Evolutionary conservation across 2,113 vertebrate genomes (phyloP).

Genomic region (Notiomystis cincta): DNA sequence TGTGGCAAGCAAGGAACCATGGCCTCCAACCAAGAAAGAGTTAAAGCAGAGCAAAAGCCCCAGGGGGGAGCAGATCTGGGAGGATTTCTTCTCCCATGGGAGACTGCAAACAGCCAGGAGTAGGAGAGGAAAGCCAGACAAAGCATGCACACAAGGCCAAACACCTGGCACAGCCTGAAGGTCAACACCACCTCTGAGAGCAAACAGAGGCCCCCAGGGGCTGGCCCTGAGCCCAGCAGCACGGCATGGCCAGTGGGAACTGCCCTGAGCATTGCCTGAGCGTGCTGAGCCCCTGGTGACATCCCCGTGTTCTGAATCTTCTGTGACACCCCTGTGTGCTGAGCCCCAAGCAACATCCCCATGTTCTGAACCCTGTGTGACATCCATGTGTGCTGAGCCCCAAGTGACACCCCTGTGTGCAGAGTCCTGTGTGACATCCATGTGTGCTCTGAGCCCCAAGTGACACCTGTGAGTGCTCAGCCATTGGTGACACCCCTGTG

Average conservation of each 20-base stretch:
- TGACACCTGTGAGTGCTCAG: fast-evolving
- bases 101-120: not conserved
- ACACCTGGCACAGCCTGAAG: not conserved
- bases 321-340: too few species aligned
- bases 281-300: not conserved
- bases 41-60: not conserved
- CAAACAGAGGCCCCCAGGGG: fast-evolving
- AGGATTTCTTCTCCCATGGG: not conserved
- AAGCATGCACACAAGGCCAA: not conserved
- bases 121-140: slow-evolving; percentile 10
- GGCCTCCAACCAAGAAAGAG: not conserved
- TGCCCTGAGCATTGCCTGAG: not conserved
- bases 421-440: not conserved
- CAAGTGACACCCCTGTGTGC: fast-evolving
- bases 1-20: fast-evolving
- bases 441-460: not conserved
- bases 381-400: fast-evolving
- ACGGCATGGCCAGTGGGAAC: fast-evolving
- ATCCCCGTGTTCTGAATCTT: fast-evolving
- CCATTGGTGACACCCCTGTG: too few species aligned
- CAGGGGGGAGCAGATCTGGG: not conserved
- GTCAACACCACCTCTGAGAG: not conserved
- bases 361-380: too few species aligned
- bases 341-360: too few species aligned
- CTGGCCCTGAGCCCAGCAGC: not conserved